These are phyloP conservation scores for Bhutanitis thaidina DNA, from an alignment of 2,888 invertebrate genomes.

Conservation along the genomic window DNA sequence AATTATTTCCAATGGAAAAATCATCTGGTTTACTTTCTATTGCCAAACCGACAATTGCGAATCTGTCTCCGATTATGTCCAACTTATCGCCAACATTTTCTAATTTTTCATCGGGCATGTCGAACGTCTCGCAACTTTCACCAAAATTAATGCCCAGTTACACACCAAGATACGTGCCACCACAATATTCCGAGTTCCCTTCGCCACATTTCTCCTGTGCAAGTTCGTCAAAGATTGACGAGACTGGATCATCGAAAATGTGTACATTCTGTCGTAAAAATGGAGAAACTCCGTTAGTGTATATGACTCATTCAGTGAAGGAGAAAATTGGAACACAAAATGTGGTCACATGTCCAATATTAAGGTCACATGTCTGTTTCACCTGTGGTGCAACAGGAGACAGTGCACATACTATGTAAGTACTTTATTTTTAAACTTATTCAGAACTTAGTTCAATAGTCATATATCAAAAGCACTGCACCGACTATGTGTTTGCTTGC, in stretches of 20 bases:
- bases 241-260: constrained; percentile 34
- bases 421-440: constrained; percentile 23
- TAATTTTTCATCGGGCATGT: background rate
- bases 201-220: constrained; percentile 13
- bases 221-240: constrained; percentile 22
- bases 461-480: too few relatives aligned
- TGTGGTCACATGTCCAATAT: constrained; percentile 62
- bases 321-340: constrained; percentile 44
- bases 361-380: constrained; percentile 57
- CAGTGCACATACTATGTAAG: constrained; percentile 71
- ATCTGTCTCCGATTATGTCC: background rate
- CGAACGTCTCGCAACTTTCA: background rate
- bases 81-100: background rate
- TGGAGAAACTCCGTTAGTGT: constrained; percentile 62
- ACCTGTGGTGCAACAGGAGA: constrained; percentile 60
- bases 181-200: background rate
- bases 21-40: background rate
- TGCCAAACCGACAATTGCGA: background rate
- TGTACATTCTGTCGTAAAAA: constrained; percentile 69
- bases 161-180: background rate
- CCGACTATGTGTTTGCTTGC: too few relatives aligned
- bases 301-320: constrained; percentile 56
- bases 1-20: constrained; percentile 51
- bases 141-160: background rate
- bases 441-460: too few relatives aligned